A percentile compares a stretch with the other conserved stretches of the same genome.
These are phyloP conservation scores for Yponomeuta sedellus DNA, from an alignment of 2,888 invertebrate species.

Conservation along the genomic window DNA sequence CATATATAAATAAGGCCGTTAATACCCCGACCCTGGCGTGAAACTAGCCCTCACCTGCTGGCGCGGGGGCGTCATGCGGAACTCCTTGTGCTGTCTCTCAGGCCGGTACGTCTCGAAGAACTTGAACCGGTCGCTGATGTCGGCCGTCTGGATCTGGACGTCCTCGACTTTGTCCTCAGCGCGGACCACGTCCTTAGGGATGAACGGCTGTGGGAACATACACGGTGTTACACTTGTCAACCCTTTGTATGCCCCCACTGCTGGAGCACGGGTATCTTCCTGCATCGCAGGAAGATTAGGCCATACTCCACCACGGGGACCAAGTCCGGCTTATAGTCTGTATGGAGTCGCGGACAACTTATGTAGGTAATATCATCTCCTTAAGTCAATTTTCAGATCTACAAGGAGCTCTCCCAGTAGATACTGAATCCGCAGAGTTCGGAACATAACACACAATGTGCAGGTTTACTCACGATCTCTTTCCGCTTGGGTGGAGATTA, in stretches of 20 bases:
- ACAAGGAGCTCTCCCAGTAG: too few species aligned
- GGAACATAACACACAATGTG: slow-evolving; percentile 44
- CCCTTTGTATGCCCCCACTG: too few species aligned
- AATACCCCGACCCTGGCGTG: too few species aligned
- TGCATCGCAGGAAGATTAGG: too few species aligned
- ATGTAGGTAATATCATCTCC: too few species aligned
- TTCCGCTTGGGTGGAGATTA: slow-evolving; percentile 75
- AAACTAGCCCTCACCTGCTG: slow-evolving; percentile 71
- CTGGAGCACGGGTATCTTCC: too few species aligned
- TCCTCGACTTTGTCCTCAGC: slow-evolving; percentile 85
- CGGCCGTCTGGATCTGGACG: slow-evolving; percentile 86
- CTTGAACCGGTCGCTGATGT: slow-evolving; percentile 90
- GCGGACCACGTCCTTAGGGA: slow-evolving; percentile 83
- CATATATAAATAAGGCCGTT: too few species aligned
- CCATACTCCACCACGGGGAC: too few species aligned
- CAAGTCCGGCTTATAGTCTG: too few species aligned
- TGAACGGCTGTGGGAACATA: slow-evolving; percentile 51
- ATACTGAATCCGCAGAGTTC: too few species aligned
- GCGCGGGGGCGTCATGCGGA: slow-evolving; percentile 92
- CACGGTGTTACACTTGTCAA: slow-evolving; percentile 13
- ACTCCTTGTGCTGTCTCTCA: slow-evolving; percentile 81
- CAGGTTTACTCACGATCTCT: slow-evolving; percentile 67
- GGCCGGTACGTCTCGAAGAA: slow-evolving; percentile 93
- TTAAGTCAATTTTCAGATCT: too few species aligned
- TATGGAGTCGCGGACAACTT: too few species aligned